Base-by-base conservation (phyloP, 2,888 invertebrate genomes). In the Dryadula phaetusa region DNA sequence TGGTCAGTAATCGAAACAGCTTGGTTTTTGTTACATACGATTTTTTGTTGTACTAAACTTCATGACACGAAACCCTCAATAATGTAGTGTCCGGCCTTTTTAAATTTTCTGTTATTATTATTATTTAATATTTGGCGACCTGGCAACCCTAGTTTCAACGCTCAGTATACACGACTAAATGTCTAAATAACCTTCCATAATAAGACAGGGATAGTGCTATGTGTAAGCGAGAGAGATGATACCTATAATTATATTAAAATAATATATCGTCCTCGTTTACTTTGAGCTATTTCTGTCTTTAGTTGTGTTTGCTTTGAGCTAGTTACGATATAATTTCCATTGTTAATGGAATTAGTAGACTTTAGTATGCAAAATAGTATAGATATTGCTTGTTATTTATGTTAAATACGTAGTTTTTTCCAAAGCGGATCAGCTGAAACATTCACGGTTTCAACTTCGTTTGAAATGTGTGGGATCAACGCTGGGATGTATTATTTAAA, bases 281-380 rank as follows among this genome's bases (percentile, higher is more conserved):
- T n/a, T 14, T 37, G 12, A 22, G 22, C 18, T 25, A 28, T 16
- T 12, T 25, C 20, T 12, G 52, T 28, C 42, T 18, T 46, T 37
- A 34, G 71, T 79, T 78, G 79, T 79, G 72, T 78, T 75, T 73
- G 77, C 74, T 72, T 76, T 72, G 74, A 70, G 80, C 74, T 74
- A 64, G 74, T 77, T 73, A 76, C 77, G 78, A 84, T 82, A 82
- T 78, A 82, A 82, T 82, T 81, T 84, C 76, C 73, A 72, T 20
- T 42, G 32, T 60, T 60, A 47, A n/a, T 20, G 22, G 56, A 42
- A 64, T 67, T 68, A 64, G 61, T 44, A 69, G 69, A 74, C 70
- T 73, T 76, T 66, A 71, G 70, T 73, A 72, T 64, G 68, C 68
- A 72, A 66, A 66, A 37, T 63, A 20, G 61, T 71, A 7, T 68